These are phyloP conservation scores for Percina caprodes DNA, from an alignment of 2,113 vertebrate genomes.

Conservation along the genomic window DNA sequence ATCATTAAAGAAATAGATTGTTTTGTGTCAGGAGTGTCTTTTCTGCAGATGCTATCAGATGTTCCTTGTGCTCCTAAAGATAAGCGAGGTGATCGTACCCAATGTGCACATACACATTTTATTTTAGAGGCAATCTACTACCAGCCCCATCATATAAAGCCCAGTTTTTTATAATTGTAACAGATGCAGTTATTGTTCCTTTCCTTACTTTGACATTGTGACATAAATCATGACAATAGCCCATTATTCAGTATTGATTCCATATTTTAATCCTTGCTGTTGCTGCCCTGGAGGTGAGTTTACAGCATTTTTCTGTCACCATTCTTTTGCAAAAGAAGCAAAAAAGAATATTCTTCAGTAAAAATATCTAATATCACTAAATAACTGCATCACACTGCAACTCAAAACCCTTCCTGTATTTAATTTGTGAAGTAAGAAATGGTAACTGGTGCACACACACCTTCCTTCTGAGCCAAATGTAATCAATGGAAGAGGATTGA, in stretches of 20 bases:
- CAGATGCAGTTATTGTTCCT: not conserved
- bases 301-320: not conserved
- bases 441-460: slow-evolving; percentile 4
- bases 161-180: not conserved
- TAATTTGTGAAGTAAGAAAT: slow-evolving; percentile 11
- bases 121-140: not conserved
- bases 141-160: not conserved
- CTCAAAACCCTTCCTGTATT: not conserved
- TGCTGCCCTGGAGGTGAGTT: not conserved
- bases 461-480: slow-evolving; percentile 28
- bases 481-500: slow-evolving; percentile 63
- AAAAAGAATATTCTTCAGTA: not conserved
- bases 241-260: slow-evolving; percentile 19
- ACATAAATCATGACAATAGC: slow-evolving; percentile 4
- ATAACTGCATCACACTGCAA: not conserved
- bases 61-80: not conserved
- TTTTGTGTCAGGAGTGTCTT: not conserved
- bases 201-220: not conserved
- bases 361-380: slow-evolving; percentile 2
- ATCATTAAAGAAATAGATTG: not conserved
- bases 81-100: not conserved
- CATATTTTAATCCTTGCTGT: slow-evolving; percentile 22
- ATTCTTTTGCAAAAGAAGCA: not conserved
- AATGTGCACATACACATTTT: not conserved
- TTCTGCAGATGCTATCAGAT: slow-evolving; percentile 19